Percentiles rank a stretch among this genome's conserved stretches.
Conservation (phyloP, 2,888 invertebrate genomes). For the Nephrocerus scutellatus region DNA sequence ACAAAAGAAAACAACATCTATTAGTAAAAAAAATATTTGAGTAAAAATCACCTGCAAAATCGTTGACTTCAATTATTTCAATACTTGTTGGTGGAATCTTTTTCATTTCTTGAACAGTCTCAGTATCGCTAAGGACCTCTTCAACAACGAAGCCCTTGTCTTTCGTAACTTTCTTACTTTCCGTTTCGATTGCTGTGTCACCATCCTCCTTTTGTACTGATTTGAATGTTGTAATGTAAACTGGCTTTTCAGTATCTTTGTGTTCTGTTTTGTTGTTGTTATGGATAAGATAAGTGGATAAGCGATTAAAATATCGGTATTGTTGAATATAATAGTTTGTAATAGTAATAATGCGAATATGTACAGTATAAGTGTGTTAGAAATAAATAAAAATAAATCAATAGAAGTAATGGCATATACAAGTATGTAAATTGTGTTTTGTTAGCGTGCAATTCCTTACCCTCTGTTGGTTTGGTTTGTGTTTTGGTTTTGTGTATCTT, state of each 20-base stretch:
- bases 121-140: constrained; percentile 45
- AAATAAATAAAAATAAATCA: neutral
- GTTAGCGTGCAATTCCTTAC: constrained; percentile 32
- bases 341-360: no score
- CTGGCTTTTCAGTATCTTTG: constrained; percentile 41
- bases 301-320: constrained; percentile 3
- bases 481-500: constrained; percentile 32
- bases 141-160: constrained; percentile 44
- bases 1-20: no score
- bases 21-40: constrained; percentile 15
- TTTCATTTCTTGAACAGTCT: constrained; percentile 31
- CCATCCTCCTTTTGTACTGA: constrained; percentile 44
- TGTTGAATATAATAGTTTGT: constrained; percentile 2
- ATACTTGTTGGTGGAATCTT: constrained; percentile 33
- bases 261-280: constrained; percentile 27
- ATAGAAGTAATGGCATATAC: constrained; percentile 18
- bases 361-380: no score
- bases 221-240: constrained; percentile 47
- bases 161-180: constrained; percentile 42
- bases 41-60: constrained; percentile 41
- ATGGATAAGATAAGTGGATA: constrained; percentile 10
- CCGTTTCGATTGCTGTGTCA: constrained; percentile 40
- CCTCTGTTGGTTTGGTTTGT: constrained; percentile 32
- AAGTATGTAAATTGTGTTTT: constrained; percentile 25
- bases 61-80: constrained; percentile 44